Percentiles rank a stretch among this genome's conserved stretches.
Conservation (phyloP, 92 coral and sea anemone species). For the Phenganax subtilis region DNA sequence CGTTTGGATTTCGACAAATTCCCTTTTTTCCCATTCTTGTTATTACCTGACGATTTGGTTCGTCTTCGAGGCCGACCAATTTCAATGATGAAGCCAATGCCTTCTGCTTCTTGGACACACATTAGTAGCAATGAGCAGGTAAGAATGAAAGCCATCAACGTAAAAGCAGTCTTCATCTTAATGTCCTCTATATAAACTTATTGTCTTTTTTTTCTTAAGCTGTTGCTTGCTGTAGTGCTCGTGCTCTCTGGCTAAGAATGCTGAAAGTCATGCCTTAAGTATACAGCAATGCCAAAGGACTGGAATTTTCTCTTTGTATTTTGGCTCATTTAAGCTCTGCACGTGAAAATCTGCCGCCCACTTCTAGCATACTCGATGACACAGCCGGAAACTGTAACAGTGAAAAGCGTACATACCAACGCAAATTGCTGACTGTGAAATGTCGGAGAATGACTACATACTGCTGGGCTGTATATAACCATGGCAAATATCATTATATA, state of each 20-base stretch:
- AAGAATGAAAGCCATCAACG: conserved; percentile 5
- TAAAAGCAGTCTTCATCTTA: conserved; percentile 18
- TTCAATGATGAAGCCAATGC: conserved; percentile 9
- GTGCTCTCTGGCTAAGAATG: background rate
- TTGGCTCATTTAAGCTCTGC: background rate
- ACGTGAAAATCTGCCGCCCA: background rate
- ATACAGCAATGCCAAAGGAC: background rate
- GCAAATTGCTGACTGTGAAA: background rate
- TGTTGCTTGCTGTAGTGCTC: background rate
- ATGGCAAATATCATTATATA: too few species aligned
- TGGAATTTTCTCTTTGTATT: conserved; percentile 29
- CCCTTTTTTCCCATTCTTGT: background rate
- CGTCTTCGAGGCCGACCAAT: background rate
- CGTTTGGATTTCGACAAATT: too few species aligned
- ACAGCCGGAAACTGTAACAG: conserved; percentile 7
- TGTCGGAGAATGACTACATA: background rate
- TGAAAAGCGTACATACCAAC: background rate
- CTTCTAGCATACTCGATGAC: conserved; percentile 12
- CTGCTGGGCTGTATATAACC: background rate
- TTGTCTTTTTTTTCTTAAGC: background rate
- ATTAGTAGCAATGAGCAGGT: background rate
- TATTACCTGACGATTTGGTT: background rate
- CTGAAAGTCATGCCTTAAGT: background rate
- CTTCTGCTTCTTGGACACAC: background rate
- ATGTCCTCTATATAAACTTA: background rate